Conservation (phyloP, 2,113 vertebrate genomes). For the Entomyzon cyanotis region DNA sequence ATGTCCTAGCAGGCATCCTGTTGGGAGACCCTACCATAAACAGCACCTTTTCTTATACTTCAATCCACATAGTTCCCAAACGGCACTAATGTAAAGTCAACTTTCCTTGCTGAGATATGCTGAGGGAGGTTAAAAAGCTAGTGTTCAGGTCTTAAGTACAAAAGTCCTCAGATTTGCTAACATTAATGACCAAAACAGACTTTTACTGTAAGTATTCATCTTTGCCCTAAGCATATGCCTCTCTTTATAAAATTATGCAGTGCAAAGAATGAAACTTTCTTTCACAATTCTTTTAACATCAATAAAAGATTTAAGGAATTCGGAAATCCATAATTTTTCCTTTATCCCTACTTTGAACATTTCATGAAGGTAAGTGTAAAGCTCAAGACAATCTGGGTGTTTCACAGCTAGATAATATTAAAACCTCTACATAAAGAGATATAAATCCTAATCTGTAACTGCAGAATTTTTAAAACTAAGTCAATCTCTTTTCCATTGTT, state of each 20-base stretch:
- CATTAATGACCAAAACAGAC: background rate
- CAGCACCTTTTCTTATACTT: background rate
- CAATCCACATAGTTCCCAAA: background rate
- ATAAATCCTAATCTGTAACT: background rate
- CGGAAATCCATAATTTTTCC: background rate
- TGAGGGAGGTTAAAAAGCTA: background rate
- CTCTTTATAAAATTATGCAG: background rate
- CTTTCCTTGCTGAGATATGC: background rate
- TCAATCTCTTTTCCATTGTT: background rate
- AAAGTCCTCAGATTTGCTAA: background rate
- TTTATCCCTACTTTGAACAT: background rate
- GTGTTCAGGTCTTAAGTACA: background rate
- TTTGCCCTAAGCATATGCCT: background rate
- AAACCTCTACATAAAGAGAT: background rate
- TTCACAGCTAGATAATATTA: background rate
- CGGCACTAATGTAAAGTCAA: background rate
- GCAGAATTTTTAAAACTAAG: background rate
- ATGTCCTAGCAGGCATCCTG: background rate
- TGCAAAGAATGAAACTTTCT: background rate
- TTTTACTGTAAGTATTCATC: background rate
- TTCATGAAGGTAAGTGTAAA: background rate
- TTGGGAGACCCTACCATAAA: background rate
- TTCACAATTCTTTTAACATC: background rate
- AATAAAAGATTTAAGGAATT: background rate
- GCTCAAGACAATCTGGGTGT: background rate